Evolutionary conservation across 2,113 vertebrate genomes (phyloP), one percentile per base, ranked within the genome.

Genomic region (Melanocharis versteri): DNA sequence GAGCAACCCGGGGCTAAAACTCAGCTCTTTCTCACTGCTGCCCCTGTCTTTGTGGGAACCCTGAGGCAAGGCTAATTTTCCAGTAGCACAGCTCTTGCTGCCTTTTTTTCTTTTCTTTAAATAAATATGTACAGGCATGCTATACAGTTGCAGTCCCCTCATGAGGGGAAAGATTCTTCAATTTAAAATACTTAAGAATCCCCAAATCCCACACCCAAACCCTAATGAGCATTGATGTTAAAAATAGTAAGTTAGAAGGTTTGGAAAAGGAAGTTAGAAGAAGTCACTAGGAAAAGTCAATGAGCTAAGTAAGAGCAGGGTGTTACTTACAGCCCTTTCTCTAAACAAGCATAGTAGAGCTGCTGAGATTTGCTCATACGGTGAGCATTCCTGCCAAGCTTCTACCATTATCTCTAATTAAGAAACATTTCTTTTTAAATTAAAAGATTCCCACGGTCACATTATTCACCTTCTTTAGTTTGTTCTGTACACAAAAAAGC

Each of bases 361-460:
- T 87, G 65, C 31, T 73, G 86, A 45, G 58, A 37, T 83, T 77
- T 88, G 66, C 53, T 91, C 42, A 51, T 17, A 70, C 0, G 0
- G 28, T 48, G 35, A 94, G 23, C 50, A 42, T 72, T 51, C 64
- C 50, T 93, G 76, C 48, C 47, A 84, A 93, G 86, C 27, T 18
- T 88, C 69, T 71, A 72, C 33, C 3, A 86, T 93, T 95, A 88
- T 35, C 56, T 92, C 47, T 73, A 95, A 93, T 76, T 96, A 84
- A 93, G 78, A 96, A 96, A 82, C 14, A 39, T 64, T 78, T 83
- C 13, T 95, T 96, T 96, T 87, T 60, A 89, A 96, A 95, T 89
- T 57, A 83, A 93, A 96, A 81, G 51, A 96, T 88, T 95, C 75
- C 76, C 50, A 58, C 37, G 50, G 64, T 64, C 42, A 75, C 64